Evolutionary conservation across 1,140 invertebrate genomes (phyloP).

Genomic region (Anastatus disparis): DNA sequence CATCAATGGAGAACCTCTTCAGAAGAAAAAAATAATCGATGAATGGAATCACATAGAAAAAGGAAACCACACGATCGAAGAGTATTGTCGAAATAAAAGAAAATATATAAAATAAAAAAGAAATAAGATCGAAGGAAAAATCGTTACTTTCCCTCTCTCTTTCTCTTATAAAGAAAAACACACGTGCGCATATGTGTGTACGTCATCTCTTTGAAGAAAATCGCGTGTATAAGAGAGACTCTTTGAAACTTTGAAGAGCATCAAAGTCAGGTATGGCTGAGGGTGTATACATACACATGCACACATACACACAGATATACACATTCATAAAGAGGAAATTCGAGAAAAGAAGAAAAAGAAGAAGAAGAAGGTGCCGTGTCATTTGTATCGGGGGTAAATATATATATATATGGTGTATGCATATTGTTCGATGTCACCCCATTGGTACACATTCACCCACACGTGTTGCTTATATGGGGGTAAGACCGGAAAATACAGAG

Average conservation of each 20-base stretch:
- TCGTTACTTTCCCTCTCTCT: too few species aligned
- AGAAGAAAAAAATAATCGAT: neutral
- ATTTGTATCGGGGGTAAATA: constrained; percentile 24
- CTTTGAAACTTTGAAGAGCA: too few species aligned
- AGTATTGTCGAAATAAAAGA: neutral
- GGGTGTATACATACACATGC: neutral
- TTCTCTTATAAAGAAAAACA: too few species aligned
- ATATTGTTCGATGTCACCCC: neutral
- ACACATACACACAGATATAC: neutral
- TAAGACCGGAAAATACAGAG: constrained; percentile 29
- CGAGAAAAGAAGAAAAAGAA: constrained; percentile 4
- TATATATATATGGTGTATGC: constrained; percentile 4
- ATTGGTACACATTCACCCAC: neutral
- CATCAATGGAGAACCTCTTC: neutral
- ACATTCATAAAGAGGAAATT: too few species aligned
- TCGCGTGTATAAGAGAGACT: too few species aligned
- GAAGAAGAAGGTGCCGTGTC: constrained; percentile 22
- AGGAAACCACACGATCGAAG: constrained; percentile 12
- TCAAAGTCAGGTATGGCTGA: constrained; percentile 22
- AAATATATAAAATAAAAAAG: neutral
- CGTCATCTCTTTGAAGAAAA: too few species aligned
- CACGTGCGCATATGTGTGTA: too few species aligned
- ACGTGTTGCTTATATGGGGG: constrained; percentile 6
- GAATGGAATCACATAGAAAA: constrained; percentile 11
- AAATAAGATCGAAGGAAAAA: neutral